These are phyloP conservation scores for Avahi laniger DNA, from an alignment of 2,797 vertebrate species.

Conservation along the genomic window DNA sequence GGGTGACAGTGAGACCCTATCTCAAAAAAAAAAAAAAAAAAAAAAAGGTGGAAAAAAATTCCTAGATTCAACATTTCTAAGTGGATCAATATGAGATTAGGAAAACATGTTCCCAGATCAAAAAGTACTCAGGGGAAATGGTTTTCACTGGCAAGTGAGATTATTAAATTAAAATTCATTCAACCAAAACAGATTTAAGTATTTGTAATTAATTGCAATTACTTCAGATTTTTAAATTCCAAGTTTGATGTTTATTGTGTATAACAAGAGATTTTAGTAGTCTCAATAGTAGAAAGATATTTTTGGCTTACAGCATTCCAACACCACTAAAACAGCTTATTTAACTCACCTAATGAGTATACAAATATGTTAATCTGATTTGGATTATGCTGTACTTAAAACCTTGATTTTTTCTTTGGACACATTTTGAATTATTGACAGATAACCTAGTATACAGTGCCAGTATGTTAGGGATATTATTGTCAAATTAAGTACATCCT, in stretches of 20 bases:
- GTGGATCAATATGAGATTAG: conserved; percentile 23
- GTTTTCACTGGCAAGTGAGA: conserved; percentile 53
- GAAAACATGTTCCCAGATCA: conserved; percentile 54
- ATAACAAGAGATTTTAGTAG: conserved; percentile 65
- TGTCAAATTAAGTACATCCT: conserved; percentile 47
- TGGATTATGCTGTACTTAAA: conserved; percentile 61
- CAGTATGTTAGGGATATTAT: not conserved
- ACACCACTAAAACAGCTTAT: conserved; percentile 36
- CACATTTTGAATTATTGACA: conserved; percentile 67
- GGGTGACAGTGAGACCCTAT: too few relatives aligned
- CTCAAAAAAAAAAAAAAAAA: too few relatives aligned
- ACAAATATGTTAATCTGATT: conserved; percentile 71
- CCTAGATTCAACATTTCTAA: conserved; percentile 12
- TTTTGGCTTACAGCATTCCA: conserved; percentile 66
- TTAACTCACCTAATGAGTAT: conserved; percentile 66
- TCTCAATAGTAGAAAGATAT: conserved; percentile 56
- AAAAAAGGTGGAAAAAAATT: too few relatives aligned
- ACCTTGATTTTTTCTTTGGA: conserved; percentile 64
- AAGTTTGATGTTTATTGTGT: conserved; percentile 70
- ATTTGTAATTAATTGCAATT: conserved; percentile 68
- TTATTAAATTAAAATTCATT: conserved; percentile 59
- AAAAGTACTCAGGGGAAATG: conserved; percentile 43
- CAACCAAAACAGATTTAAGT: conserved; percentile 66
- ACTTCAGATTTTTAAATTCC: conserved; percentile 66
- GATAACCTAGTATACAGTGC: not conserved